These are phyloP conservation scores for Neomorphus geoffroyi DNA, from an alignment of 2,797 vertebrate species.

Conservation along the genomic window DNA sequence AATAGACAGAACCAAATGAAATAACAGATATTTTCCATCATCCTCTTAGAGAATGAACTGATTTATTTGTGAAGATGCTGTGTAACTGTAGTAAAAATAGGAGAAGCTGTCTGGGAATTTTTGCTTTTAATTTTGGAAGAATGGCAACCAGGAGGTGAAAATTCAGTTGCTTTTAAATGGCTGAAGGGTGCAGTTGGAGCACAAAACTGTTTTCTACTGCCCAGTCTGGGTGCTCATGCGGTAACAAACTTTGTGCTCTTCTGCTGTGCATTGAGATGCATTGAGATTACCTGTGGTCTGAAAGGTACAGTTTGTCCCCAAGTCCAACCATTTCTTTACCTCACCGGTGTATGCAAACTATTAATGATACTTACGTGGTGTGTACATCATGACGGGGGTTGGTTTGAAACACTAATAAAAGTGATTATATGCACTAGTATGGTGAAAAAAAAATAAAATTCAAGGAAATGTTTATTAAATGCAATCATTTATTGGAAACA, in stretches of 20 bases:
- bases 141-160: neutral
- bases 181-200: neutral
- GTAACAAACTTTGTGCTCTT: neutral
- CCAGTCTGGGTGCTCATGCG: neutral
- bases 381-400: conserved; percentile 71
- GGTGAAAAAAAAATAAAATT: conserved; percentile 66
- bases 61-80: neutral
- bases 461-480: conserved; percentile 79
- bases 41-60: neutral
- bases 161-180: neutral
- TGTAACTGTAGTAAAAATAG: neutral
- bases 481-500: conserved; percentile 69
- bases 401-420: conserved; percentile 74
- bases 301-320: neutral
- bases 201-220: neutral
- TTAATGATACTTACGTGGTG: conserved; percentile 67
- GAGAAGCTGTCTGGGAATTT: neutral
- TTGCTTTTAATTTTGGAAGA: neutral
- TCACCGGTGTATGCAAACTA: conserved; percentile 69
- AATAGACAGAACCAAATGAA: neutral
- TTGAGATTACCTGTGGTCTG: neutral
- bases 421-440: conserved; percentile 76
- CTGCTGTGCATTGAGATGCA: neutral
- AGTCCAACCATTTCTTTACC: conserved; percentile 39
- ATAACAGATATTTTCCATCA: neutral